phyloP scores from a whole-genome alignment of 2,797 vertebrate genomes.

The Florisuga fusca region DNA sequence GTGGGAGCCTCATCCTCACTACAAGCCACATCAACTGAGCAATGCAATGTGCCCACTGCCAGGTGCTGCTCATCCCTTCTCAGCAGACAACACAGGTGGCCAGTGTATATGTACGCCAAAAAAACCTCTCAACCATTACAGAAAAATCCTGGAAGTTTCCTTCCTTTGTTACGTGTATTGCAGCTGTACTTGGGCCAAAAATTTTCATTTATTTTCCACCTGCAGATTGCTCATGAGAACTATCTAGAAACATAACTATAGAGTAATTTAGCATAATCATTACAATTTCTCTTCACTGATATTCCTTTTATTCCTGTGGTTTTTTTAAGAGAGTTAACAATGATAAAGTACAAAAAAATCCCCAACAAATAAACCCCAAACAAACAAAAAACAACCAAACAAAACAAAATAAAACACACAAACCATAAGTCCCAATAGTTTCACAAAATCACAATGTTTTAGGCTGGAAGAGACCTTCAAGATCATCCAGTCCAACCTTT shows the following conservation, averaged over 20 bases:
- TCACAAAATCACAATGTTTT: too few species aligned
- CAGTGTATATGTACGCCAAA: background rate
- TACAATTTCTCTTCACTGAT: background rate
- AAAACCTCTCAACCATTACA: background rate
- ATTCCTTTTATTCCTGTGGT: background rate
- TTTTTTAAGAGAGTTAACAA: background rate
- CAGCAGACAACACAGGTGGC: background rate
- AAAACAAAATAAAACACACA: too few species aligned
- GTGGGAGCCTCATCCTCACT: background rate
- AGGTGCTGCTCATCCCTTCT: background rate
- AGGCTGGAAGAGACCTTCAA: too few species aligned
- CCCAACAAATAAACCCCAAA: too few species aligned
- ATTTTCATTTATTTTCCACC: background rate
- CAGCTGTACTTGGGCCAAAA: background rate
- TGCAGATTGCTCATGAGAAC: background rate
- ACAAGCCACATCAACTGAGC: rapidly evolving
- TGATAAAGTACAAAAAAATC: background rate
- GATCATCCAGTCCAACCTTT: too few species aligned
- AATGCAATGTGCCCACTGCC: rapidly evolving
- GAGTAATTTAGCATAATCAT: background rate
- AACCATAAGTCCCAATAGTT: too few species aligned
- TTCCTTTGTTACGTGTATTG: background rate
- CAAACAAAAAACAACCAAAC: too few species aligned
- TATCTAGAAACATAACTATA: background rate
- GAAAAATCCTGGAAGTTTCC: background rate